phyloP scores from a whole-genome alignment of 2,888 invertebrate species.

The Adela reaumurella region DNA sequence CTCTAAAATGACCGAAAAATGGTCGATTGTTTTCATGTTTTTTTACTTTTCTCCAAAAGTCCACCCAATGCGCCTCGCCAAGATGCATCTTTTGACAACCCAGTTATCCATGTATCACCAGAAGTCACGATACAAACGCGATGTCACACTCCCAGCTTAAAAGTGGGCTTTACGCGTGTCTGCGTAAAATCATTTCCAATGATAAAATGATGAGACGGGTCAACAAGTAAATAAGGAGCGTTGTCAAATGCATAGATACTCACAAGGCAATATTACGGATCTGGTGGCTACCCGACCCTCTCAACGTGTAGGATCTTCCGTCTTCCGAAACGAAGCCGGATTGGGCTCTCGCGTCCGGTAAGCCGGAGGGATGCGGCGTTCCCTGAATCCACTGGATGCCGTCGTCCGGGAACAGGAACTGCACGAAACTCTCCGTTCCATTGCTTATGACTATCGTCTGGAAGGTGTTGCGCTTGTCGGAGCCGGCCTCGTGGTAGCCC shows the following conservation, averaged over 20 bases:
- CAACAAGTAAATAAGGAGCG: no score
- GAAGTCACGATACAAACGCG: no score
- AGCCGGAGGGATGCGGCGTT: constrained; percentile 66
- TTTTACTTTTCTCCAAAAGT: no score
- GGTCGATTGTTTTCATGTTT: no score
- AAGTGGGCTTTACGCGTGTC: no score
- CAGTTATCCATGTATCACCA: no score
- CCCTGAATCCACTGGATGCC: constrained; percentile 93
- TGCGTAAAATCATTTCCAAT: no score
- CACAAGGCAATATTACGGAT: constrained; percentile 76
- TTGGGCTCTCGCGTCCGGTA: constrained; percentile 89
- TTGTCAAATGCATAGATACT: constrained; percentile 17
- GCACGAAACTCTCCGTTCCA: constrained; percentile 77
- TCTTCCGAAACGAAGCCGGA: constrained; percentile 87
- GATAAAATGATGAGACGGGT: no score
- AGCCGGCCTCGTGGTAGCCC: constrained; percentile 67
- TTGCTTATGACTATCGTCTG: constrained; percentile 68
- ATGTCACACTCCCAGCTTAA: no score
- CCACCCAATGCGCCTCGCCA: no score
- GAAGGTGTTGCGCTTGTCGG: constrained; percentile 82
- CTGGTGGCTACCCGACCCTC: constrained; percentile 90
- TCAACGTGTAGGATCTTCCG: constrained; percentile 69
- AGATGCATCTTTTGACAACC: no score
- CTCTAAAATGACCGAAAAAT: no score
- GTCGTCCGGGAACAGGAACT: constrained; percentile 81